These are phyloP conservation scores for Drosophila repletoides DNA, from an alignment of 1,140 invertebrate genomes.

Conservation along the genomic window DNA sequence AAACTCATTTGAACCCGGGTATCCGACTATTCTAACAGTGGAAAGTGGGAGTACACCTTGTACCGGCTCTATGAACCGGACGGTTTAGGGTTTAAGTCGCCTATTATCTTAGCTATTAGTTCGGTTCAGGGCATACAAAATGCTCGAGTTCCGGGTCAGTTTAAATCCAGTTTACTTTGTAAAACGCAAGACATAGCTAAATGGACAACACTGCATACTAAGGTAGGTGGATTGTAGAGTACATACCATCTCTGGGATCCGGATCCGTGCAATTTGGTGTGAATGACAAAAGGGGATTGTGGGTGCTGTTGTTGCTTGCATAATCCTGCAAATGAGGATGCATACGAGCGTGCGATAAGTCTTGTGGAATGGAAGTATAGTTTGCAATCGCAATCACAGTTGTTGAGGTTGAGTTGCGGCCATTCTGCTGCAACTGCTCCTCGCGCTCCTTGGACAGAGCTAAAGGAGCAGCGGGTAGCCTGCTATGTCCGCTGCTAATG, in stretches of 20 bases:
- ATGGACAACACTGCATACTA: no score
- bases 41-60: no score
- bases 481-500: conserved; percentile 5
- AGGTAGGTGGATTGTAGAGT: no score
- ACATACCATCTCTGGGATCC: conserved; percentile 61
- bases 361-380: conserved; percentile 78
- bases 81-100: no score
- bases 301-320: conserved; percentile 45
- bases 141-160: no score
- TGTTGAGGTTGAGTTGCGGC: conserved; percentile 54
- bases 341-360: conserved; percentile 53
- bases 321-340: conserved; percentile 37
- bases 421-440: conserved; percentile 23
- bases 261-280: conserved; percentile 63
- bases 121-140: no score
- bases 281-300: conserved; percentile 31
- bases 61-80: no score
- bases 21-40: no score
- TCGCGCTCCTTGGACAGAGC: conserved; percentile 53
- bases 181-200: no score
- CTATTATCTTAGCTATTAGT: no score
- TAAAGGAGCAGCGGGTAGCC: conserved; percentile 54
- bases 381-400: conserved; percentile 77
- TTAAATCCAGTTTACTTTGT: no score
- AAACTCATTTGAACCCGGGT: no score